phyloP scores from a whole-genome alignment of 53 echinoderm and acorn worm genomes.

The Temnopleurus reevesii region DNA sequence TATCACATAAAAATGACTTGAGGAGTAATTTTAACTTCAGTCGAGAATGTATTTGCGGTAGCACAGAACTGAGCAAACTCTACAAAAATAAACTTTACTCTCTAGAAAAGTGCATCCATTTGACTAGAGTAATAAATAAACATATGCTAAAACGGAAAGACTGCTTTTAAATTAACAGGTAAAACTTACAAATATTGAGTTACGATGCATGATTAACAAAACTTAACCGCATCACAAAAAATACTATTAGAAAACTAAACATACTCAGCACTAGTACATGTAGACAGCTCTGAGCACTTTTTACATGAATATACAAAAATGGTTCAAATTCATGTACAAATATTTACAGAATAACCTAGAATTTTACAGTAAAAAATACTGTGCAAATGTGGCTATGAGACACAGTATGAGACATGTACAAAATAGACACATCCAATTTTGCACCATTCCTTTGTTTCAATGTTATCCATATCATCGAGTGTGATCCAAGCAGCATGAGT shows the following conservation, averaged over 20 bases:
- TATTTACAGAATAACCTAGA: slow-evolving; percentile 14
- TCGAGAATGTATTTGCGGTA: not conserved
- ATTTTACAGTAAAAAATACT: slow-evolving; percentile 16
- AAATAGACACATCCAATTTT: not conserved
- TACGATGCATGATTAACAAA: not conserved
- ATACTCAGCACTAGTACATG: slow-evolving; percentile 22
- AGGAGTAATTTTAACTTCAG: not conserved
- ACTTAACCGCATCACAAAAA: not conserved
- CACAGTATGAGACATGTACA: not conserved
- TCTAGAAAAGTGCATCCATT: not conserved
- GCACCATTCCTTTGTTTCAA: slow-evolving; percentile 5
- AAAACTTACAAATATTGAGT: not conserved
- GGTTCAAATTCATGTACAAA: slow-evolving; percentile 27
- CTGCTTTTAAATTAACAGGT: not conserved
- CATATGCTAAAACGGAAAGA: too few relatives aligned
- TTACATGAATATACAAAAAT: not conserved
- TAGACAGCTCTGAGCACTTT: slow-evolving; percentile 2
- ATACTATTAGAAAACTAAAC: not conserved
- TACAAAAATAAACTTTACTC: not conserved
- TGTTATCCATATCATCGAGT: not conserved
- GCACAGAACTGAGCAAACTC: not conserved
- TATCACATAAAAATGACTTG: not conserved
- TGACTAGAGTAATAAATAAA: not conserved
- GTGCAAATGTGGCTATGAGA: not conserved
- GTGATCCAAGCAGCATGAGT: not conserved